phyloP scores from a whole-genome alignment of 2,113 vertebrate genomes.

The Phrynosoma blainvillii region DNA sequence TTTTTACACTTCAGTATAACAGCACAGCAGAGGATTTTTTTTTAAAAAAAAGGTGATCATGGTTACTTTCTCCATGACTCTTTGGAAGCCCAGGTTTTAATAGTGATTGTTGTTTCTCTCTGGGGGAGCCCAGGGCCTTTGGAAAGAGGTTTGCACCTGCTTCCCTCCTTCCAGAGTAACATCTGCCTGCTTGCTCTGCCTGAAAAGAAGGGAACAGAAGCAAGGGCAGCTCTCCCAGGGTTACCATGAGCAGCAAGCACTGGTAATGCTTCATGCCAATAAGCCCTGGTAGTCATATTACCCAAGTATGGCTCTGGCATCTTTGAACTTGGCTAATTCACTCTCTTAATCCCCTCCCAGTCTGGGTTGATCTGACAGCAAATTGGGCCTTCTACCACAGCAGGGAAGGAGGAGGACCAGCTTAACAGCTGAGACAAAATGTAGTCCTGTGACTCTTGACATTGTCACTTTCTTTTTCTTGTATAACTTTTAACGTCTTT shows the following conservation, averaged over 20 bases:
- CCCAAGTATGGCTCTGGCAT: not conserved
- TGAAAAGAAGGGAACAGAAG: too few relatives aligned
- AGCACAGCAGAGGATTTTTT: not conserved
- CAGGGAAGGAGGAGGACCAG: not conserved
- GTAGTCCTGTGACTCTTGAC: too few relatives aligned
- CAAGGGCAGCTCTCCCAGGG: not conserved
- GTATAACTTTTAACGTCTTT: too few relatives aligned
- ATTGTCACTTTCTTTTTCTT: too few relatives aligned
- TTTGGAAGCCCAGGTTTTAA: not conserved
- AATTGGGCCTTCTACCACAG: not conserved
- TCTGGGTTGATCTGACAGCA: not conserved
- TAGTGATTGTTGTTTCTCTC: not conserved
- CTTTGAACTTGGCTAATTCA: conserved; percentile 1
- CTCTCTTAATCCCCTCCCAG: not conserved
- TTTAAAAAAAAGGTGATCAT: too few relatives aligned
- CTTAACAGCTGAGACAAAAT: too few relatives aligned
- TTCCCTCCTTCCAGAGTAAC: not conserved
- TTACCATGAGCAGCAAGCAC: too few relatives aligned
- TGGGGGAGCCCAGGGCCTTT: not conserved
- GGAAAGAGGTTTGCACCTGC: not conserved
- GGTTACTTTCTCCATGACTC: not conserved
- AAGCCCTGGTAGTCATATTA: not conserved
- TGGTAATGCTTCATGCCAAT: too few relatives aligned
- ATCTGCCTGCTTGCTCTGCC: not conserved
- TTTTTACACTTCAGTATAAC: not conserved